Evolutionary conservation across 2,797 vertebrate genomes (phyloP), one percentile per base, ranked within the genome.

Genomic region (Siniperca obscura): DNA sequence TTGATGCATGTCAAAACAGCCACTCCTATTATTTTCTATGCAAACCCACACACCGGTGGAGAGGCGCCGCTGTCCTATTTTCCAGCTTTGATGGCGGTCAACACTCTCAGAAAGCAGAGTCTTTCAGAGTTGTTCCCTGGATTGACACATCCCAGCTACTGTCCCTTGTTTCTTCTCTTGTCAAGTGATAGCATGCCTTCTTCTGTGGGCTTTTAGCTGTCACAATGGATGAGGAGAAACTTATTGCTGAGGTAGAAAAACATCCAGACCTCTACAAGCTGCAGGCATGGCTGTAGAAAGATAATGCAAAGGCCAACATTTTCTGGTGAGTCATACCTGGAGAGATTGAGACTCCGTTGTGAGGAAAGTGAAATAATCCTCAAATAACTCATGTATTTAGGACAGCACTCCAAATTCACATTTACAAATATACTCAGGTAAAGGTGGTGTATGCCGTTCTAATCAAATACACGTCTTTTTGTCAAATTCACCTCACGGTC

Each of bases 121-220:
- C 52, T 82, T 66, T 57, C 12, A 62, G 25, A 56, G 34, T 25
- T 38, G 59, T 72, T 52, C 62, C 16, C 65, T n/a, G 36, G 44
- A 71, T 61, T 59, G 75, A 30, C 55, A 82, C 46, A 52, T 60
- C 59, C 36, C 66, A 50, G 19, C 69, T 71, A 17, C 68, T 62
- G 44, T 56, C 61, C 40, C 65, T 17, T 3, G 25, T n/a, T 44
- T 55, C 36, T 46, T 50, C 30, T 78, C 66, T 64, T 27, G 55
- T 72, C 68, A 57, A 66, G 61, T 21, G 46, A 80, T 38, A 46
- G 25, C 75, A 40, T 16, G 38, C 74, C 5, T 62, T 83, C 48
- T 57, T 82, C 69, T 70, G 25, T 66, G 27, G 30, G 74, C 27
- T 76, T 70, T 73, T 66, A 56, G 50, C 50, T 84, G 81, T 77